Base-by-base conservation (phyloP, 2,113 vertebrate species). In the Grantiella picta region DNA sequence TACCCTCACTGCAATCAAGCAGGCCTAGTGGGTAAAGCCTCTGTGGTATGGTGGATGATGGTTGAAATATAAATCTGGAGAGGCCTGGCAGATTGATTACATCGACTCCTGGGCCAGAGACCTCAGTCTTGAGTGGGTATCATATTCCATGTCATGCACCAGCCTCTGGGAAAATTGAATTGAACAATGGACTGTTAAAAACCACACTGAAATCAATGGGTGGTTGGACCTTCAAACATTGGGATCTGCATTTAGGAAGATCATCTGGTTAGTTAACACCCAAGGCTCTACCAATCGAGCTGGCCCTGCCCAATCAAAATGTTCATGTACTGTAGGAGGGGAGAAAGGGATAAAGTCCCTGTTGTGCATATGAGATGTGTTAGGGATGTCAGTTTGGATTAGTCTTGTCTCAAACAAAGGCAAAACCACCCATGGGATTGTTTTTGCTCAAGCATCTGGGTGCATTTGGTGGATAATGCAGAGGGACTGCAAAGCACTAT, bases 391-490 rank as follows among this genome's bases (percentile, higher is more conserved):
- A 36, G 21, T 53, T 53, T 71, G 25, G 16, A 25, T 42, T 44
- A 31, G 16, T 56, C 25, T 12, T 82, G 33, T 52, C 25, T 61
- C 45, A 61, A 52, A 12, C 9, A 42, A 70, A 35, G 11, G 35
- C 18, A 59, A 42, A 60, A 15, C 7, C 54, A 40, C 15, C 24
- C 20, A 8, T 40, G 3, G 35, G 12, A 40, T 7, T 15, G 3
- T 20, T 82, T 69, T 52, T 29, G 10, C 21, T 60, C 29, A 11
- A 4, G 35, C 20, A n/a, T 33, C 21, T 57, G 31, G 12, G 5
- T 52, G 3, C 1, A 1, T 13, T 31, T 44, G 8, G 1, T 20
- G 12, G 6, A 1, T 29, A 13, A 35, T 2, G 3, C 12, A 35
- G 31, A 31, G 1, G 31, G 16, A 31, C 3, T 4, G 31, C 2